Conservation (phyloP, 1,140 invertebrate species). For the Daktulosphaira vitifoliae region DNA sequence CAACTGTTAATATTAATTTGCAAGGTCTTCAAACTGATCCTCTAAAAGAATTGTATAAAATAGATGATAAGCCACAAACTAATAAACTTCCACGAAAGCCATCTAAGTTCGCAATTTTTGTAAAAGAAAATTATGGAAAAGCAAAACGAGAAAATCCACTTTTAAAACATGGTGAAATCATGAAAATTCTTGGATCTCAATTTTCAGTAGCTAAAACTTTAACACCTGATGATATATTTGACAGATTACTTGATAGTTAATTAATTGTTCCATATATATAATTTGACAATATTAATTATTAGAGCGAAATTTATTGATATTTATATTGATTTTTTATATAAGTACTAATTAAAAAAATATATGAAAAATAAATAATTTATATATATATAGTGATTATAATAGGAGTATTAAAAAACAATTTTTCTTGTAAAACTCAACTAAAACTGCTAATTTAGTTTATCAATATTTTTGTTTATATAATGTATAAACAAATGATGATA, state of each 20-base stretch:
- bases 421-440: too few relatives aligned
- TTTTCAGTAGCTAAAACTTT: slow-evolving; percentile 48
- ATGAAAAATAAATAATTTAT: too few relatives aligned
- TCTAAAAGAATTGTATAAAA: slow-evolving; percentile 46
- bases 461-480: too few relatives aligned
- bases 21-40: slow-evolving; percentile 47
- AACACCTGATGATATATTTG: slow-evolving; percentile 16
- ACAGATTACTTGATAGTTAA: slow-evolving; percentile 16
- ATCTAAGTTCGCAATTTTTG: slow-evolving; percentile 72
- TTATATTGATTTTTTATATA: too few relatives aligned
- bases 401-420: too few relatives aligned
- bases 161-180: slow-evolving; percentile 67
- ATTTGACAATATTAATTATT: too few relatives aligned
- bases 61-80: slow-evolving; percentile 10
- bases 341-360: too few relatives aligned
- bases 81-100: slow-evolving; percentile 42
- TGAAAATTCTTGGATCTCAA: slow-evolving; percentile 69
- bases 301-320: too few relatives aligned
- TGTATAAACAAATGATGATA: too few relatives aligned
- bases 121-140: slow-evolving; percentile 73
- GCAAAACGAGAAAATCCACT: slow-evolving; percentile 52
- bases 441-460: too few relatives aligned
- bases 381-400: too few relatives aligned
- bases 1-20: slow-evolving; percentile 32
- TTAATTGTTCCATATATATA: too few relatives aligned